Conservation (phyloP, 2,113 vertebrate species). For the Thunnus thynnus region DNA sequence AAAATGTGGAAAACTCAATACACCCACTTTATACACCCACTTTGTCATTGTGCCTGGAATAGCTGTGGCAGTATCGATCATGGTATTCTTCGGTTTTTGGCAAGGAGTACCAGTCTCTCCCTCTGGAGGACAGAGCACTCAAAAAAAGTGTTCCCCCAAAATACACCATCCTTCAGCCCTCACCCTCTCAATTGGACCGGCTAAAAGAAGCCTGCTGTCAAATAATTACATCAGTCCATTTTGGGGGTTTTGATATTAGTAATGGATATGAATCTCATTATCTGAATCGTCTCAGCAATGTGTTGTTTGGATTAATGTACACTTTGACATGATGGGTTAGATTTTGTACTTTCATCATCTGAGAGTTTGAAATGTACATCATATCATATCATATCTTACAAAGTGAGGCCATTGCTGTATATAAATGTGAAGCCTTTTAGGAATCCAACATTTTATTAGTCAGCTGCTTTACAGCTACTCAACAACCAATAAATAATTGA, state of each 20-base stretch:
- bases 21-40: slow-evolving; percentile 63
- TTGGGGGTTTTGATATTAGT: slow-evolving; percentile 28
- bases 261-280: slow-evolving; percentile 33
- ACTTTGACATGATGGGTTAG: background rate
- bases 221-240: slow-evolving; percentile 9
- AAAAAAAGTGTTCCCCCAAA: slow-evolving; percentile 50
- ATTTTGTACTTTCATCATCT: background rate
- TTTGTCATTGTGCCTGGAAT: slow-evolving; percentile 76
- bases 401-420: background rate
- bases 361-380: background rate
- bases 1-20: slow-evolving; percentile 78
- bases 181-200: background rate
- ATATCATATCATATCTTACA: background rate
- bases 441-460: background rate
- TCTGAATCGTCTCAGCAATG: background rate
- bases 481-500: slow-evolving; percentile 48
- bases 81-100: slow-evolving; percentile 61
- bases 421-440: slow-evolving; percentile 10
- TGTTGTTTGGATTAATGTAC: background rate
- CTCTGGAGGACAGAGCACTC: slow-evolving; percentile 65
- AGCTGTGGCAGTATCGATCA: slow-evolving; percentile 75
- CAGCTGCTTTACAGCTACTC: slow-evolving; percentile 17
- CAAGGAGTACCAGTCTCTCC: slow-evolving; percentile 40
- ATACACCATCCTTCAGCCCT: slow-evolving; percentile 44
- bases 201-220: slow-evolving; percentile 33